Evolutionary conservation across 2,888 invertebrate genomes (phyloP).

Genomic region (Andrena dorsata): DNA sequence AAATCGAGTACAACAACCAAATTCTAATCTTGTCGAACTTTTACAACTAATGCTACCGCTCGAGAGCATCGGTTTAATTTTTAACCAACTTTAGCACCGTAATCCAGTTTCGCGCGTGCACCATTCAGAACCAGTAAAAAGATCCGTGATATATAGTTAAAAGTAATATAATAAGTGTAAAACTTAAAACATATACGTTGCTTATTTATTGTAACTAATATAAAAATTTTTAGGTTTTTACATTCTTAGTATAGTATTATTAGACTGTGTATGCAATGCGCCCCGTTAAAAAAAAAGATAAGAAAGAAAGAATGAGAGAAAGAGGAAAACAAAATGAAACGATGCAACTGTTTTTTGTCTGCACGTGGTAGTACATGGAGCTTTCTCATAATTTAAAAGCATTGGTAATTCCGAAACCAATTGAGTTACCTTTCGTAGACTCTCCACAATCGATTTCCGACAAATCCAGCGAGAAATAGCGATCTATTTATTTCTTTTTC

Average conservation of each 20-base stretch:
- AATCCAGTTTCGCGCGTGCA: constrained; percentile 50
- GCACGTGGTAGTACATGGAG: not conserved
- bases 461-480: constrained; percentile 7
- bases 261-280: constrained; percentile 63
- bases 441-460: constrained; percentile 20
- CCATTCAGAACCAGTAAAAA: constrained; percentile 79
- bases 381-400: constrained; percentile 37
- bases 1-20: constrained; percentile 65
- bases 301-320: not conserved
- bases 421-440: constrained; percentile 8
- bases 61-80: constrained; percentile 47
- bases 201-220: constrained; percentile 81
- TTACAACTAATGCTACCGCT: constrained; percentile 31
- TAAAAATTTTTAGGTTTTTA: constrained; percentile 78
- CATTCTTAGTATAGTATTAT: constrained; percentile 76
- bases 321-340: not conserved
- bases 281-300: constrained; percentile 48
- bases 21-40: constrained; percentile 57
- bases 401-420: constrained; percentile 23
- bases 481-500: constrained; percentile 20
- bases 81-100: constrained; percentile 53
- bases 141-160: constrained; percentile 81
- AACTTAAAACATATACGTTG: constrained; percentile 77
- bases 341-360: not conserved
- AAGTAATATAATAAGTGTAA: constrained; percentile 74